These are phyloP conservation scores for Hippocampus guttulatus DNA, from an alignment of 2,113 vertebrate species.

Conservation along the genomic window DNA sequence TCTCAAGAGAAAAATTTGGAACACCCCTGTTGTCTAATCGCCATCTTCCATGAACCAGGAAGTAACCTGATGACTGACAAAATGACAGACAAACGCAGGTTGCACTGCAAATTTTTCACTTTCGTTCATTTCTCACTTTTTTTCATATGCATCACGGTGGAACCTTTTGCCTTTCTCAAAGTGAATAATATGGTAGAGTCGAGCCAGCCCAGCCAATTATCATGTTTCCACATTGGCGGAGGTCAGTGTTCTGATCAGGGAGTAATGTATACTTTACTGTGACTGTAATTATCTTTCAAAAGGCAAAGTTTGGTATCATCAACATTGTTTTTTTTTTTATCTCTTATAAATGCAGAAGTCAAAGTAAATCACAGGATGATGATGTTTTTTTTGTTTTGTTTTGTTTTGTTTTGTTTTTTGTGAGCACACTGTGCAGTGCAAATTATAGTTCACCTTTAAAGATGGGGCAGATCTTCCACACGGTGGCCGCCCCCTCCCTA, in stretches of 20 bases:
- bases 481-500: slow-evolving; percentile 91
- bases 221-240: neutral
- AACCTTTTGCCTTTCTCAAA: neutral
- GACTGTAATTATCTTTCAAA: neutral
- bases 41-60: neutral
- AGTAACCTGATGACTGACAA: neutral
- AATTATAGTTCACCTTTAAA: slow-evolving; percentile 86
- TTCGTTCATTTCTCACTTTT: neutral
- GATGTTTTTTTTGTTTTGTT: too few species aligned
- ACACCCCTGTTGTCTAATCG: neutral
- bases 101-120: neutral
- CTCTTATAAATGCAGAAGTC: neutral
- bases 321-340: neutral
- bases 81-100: neutral
- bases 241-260: neutral
- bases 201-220: neutral
- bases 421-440: slow-evolving; percentile 10
- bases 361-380: neutral
- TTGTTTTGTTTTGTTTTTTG: neutral
- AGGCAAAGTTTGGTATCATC: neutral
- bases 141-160: neutral
- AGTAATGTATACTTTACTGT: too few species aligned
- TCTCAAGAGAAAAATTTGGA: neutral
- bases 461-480: slow-evolving; percentile 97
- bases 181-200: neutral